phyloP scores from a whole-genome alignment of 2,797 vertebrate genomes.

The Leuciscus waleckii region DNA sequence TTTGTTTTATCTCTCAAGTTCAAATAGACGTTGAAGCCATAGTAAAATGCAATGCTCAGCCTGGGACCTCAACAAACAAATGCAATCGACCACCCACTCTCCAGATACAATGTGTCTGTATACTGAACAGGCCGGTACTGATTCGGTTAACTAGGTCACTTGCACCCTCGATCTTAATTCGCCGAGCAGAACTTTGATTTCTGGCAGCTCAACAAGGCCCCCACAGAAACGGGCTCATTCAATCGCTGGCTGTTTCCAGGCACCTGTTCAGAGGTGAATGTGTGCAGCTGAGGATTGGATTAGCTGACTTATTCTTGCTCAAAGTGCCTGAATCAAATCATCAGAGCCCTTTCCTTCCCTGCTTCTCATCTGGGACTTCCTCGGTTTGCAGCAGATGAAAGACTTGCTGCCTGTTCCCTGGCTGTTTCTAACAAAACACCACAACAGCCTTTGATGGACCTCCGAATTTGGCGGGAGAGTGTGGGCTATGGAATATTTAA shows the following conservation, averaged over 20 bases:
- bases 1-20: neutral
- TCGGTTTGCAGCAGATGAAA: conserved; percentile 41
- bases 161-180: conserved; percentile 59
- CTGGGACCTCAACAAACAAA: conserved; percentile 21
- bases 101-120: conserved; percentile 16
- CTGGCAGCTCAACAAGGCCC: conserved; percentile 53
- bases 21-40: neutral
- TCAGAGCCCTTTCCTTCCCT: conserved; percentile 45
- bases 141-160: conserved; percentile 69
- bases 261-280: conserved; percentile 63
- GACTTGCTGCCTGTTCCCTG: conserved; percentile 27
- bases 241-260: conserved; percentile 53
- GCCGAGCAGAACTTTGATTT: conserved; percentile 53
- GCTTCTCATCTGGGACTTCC: conserved; percentile 42
- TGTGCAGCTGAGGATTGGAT: conserved; percentile 55
- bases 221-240: conserved; percentile 55
- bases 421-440: conserved; percentile 27
- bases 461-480: neutral
- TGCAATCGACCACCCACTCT: conserved; percentile 35
- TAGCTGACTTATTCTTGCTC: conserved; percentile 50
- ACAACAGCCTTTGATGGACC: conserved; percentile 22
- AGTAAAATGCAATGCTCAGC: neutral
- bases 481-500: neutral
- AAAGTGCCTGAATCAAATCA: conserved; percentile 59
- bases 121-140: conserved; percentile 46